Evolutionary conservation across 2,888 invertebrate genomes (phyloP).

Genomic region (Furcula furcula): DNA sequence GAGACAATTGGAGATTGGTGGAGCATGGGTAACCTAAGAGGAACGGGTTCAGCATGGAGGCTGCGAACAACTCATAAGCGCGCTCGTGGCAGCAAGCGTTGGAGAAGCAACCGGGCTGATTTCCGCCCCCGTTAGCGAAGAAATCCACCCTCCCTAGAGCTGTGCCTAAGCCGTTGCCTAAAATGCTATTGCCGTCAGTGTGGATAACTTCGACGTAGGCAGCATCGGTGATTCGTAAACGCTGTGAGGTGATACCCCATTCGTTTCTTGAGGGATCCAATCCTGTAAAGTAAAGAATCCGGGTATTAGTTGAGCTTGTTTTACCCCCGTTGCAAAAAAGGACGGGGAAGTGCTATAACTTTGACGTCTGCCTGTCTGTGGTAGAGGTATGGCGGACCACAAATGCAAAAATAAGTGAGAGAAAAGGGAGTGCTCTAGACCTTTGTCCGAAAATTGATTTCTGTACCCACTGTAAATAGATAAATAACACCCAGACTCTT

Average conservation of each 20-base stretch:
- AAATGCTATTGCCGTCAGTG: slow-evolving; percentile 46
- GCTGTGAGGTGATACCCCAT: slow-evolving; percentile 39
- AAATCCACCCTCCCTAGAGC: slow-evolving; percentile 92
- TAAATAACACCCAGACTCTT: too few species aligned
- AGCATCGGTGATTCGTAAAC: slow-evolving; percentile 42
- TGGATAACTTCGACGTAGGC: slow-evolving; percentile 62
- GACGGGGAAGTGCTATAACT: too few species aligned
- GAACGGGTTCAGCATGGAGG: slow-evolving; percentile 32
- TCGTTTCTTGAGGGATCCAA: slow-evolving; percentile 46
- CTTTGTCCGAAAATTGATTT: too few species aligned
- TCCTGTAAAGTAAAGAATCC: slow-evolving; percentile 29
- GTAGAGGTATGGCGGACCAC: too few species aligned
- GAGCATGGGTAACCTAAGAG: slow-evolving; percentile 43
- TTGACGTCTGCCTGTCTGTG: too few species aligned
- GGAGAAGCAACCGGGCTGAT: slow-evolving; percentile 73
- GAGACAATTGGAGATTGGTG: slow-evolving; percentile 27
- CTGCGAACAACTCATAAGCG: slow-evolving; percentile 49
- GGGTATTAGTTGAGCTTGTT: not conserved
- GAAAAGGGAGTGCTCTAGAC: too few species aligned
- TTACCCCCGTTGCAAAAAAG: too few species aligned
- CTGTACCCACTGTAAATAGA: too few species aligned
- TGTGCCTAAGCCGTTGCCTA: slow-evolving; percentile 84
- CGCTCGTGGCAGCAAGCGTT: slow-evolving; percentile 50
- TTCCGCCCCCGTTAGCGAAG: slow-evolving; percentile 92
- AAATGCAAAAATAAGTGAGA: too few species aligned